These are phyloP conservation scores for Pachyuromys duprasi DNA, from an alignment of 2,797 vertebrate genomes.

Conservation along the genomic window DNA sequence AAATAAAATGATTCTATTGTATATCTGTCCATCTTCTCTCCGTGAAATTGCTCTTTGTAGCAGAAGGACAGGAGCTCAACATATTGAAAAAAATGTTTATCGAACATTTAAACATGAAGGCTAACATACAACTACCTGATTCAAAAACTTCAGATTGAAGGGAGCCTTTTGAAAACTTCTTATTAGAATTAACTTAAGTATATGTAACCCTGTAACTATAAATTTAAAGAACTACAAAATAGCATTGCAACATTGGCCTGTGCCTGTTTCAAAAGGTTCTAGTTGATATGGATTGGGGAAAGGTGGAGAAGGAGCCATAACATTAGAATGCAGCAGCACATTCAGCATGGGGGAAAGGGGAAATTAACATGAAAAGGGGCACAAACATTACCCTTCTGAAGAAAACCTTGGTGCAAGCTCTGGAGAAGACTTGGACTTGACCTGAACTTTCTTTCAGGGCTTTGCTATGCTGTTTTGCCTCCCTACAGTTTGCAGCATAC, in stretches of 20 bases:
- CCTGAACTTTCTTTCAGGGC: too few relatives aligned
- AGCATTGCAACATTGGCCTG: not conserved
- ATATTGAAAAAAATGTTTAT: slow-evolving; percentile 10
- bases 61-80: not conserved
- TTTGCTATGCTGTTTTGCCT: too few relatives aligned
- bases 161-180: not conserved
- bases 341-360: too few relatives aligned
- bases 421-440: too few relatives aligned
- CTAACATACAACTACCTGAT: not conserved
- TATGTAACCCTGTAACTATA: not conserved
- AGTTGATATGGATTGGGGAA: not conserved
- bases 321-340: not conserved
- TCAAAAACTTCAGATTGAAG: not conserved
- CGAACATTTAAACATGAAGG: not conserved
- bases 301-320: not conserved
- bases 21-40: not conserved
- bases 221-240: not conserved
- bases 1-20: not conserved
- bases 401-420: too few relatives aligned
- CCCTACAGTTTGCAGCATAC: too few relatives aligned
- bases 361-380: too few relatives aligned
- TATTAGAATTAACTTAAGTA: not conserved
- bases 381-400: too few relatives aligned
- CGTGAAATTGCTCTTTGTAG: not conserved
- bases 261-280: not conserved